Conservation (phyloP, 2,888 invertebrate genomes). For the Nycteola revayana region DNA sequence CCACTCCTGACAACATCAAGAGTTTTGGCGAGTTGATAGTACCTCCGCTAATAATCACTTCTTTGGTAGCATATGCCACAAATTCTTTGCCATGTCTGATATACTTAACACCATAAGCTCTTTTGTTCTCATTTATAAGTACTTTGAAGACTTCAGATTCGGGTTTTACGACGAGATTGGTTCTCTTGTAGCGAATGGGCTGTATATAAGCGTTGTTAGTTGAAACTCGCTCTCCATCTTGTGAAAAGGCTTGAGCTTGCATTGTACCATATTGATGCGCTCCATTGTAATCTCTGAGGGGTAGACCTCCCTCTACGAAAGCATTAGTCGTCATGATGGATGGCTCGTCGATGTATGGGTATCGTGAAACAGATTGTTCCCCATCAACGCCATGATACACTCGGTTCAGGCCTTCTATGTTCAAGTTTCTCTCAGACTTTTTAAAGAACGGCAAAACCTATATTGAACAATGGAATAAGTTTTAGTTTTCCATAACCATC, state of each 20-base stretch:
- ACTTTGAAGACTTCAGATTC: constrained; percentile 78
- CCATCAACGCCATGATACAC: constrained; percentile 83
- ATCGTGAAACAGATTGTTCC: constrained; percentile 81
- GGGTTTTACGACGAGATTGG: constrained; percentile 75
- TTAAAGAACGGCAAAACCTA: constrained; percentile 86
- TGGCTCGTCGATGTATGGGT: constrained; percentile 82
- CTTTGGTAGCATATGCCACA: constrained; percentile 52
- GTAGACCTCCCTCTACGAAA: constrained; percentile 82
- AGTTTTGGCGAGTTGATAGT: constrained; percentile 57
- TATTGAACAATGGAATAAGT: too few species aligned
- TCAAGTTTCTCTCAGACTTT: constrained; percentile 83
- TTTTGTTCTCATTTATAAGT: constrained; percentile 70
- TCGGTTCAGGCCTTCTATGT: constrained; percentile 68
- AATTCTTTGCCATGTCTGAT: constrained; percentile 30
- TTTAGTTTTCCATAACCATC: too few species aligned
- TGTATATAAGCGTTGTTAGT: constrained; percentile 85
- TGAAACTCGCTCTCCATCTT: constrained; percentile 81
- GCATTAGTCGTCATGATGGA: constrained; percentile 77
- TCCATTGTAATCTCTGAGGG: constrained; percentile 78
- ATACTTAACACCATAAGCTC: constrained; percentile 56
- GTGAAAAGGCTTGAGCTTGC: constrained; percentile 79
- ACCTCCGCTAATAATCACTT: constrained; percentile 59
- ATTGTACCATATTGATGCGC: constrained; percentile 79
- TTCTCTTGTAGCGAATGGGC: constrained; percentile 78
- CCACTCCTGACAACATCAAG: constrained; percentile 63